phyloP scores from a whole-genome alignment of 1,140 invertebrate species.

The Samia ricini region DNA sequence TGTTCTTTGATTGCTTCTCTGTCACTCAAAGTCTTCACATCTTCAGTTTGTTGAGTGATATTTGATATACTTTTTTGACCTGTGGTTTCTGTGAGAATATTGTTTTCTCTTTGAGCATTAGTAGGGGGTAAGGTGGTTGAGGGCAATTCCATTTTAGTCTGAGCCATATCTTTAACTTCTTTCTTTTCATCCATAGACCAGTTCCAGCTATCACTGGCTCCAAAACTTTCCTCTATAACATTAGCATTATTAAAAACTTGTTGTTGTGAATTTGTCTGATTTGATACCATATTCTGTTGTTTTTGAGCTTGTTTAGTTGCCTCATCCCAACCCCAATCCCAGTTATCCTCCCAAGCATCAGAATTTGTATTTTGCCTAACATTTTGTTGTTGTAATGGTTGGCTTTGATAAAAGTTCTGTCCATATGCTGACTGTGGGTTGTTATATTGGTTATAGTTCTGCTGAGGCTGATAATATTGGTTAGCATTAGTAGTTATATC shows the following conservation, averaged over 20 bases:
- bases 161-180: constrained; percentile 28
- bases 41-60: constrained; percentile 35
- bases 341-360: constrained; percentile 70
- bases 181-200: constrained; percentile 67
- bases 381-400: constrained; percentile 42
- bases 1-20: constrained; percentile 61
- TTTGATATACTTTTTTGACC: constrained; percentile 25
- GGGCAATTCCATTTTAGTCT: constrained; percentile 14
- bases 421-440: constrained; percentile 44
- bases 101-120: constrained; percentile 28
- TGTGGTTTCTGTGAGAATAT: constrained; percentile 19
- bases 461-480: constrained; percentile 55
- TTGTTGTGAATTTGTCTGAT: constrained; percentile 27
- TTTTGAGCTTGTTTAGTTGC: constrained; percentile 56
- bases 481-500: constrained; percentile 48
- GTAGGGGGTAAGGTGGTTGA: constrained; percentile 13
- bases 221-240: constrained; percentile 73
- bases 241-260: constrained; percentile 63
- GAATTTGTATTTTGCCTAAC: constrained; percentile 40
- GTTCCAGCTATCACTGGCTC: constrained; percentile 65
- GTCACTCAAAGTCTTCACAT: constrained; percentile 63
- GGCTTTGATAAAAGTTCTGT: constrained; percentile 56
- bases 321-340: constrained; percentile 76
- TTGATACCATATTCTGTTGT: constrained; percentile 16
- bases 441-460: constrained; percentile 42